These are phyloP conservation scores for Ceratosolen fusciceps DNA, from an alignment of 1,140 invertebrate species.

Conservation along the genomic window DNA sequence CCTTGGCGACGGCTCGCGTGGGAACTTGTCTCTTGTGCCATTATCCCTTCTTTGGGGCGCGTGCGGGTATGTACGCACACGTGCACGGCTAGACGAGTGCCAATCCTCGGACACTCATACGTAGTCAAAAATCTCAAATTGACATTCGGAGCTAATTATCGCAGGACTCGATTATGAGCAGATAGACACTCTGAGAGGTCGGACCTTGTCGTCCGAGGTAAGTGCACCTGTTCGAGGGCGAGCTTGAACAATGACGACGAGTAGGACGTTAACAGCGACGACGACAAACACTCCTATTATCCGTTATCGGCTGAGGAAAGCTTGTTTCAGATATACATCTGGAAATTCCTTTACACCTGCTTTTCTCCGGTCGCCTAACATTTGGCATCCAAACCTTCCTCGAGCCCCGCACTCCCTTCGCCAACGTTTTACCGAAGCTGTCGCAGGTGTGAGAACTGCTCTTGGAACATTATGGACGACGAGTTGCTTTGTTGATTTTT, in stretches of 20 bases:
- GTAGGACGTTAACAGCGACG: too few species aligned
- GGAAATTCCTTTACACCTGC: slow-evolving; percentile 43
- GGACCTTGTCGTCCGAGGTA: neutral
- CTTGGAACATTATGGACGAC: neutral
- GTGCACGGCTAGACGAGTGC: neutral
- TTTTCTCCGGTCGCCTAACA: neutral
- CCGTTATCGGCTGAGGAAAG: neutral
- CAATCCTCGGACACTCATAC: neutral
- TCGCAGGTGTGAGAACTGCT: slow-evolving; percentile 8
- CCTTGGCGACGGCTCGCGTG: slow-evolving; percentile 55
- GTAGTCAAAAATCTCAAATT: slow-evolving; percentile 40
- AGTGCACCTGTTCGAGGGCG: neutral
- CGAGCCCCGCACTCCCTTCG: too few species aligned
- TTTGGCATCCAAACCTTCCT: slow-evolving; percentile 40
- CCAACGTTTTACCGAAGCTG: neutral
- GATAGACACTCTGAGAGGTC: neutral
- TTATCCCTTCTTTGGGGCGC: slow-evolving; percentile 53
- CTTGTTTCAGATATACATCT: slow-evolving; percentile 28
- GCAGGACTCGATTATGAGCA: neutral
- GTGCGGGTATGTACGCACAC: neutral
- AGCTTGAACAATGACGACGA: too few species aligned
- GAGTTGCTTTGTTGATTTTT: neutral
- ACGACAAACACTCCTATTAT: neutral
- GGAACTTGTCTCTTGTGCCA: slow-evolving; percentile 56
- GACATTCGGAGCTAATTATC: slow-evolving; percentile 11